Percentiles rank a stretch among this genome's conserved stretches.
Evolutionary conservation across 2,113 vertebrate species (phyloP).

Genomic region (Morphnarchus princeps): DNA sequence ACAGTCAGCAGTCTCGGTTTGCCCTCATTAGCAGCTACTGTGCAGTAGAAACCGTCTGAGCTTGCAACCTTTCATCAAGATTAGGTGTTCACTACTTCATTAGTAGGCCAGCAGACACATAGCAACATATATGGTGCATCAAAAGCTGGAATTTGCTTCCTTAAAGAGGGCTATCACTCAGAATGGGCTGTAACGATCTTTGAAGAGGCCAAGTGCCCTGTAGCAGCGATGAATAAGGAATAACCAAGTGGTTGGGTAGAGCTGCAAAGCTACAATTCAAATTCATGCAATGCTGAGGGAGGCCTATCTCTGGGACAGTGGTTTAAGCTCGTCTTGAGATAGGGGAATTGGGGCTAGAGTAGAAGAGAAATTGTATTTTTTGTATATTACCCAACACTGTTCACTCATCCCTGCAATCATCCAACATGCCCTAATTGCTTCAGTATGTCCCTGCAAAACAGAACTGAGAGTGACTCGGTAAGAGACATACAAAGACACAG

Average conservation of each 20-base stretch:
- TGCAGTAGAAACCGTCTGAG: not conserved
- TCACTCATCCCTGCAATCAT: not conserved
- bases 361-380: not conserved
- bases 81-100: not conserved
- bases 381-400: not conserved
- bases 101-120: not conserved
- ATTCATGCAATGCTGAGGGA: not conserved
- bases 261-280: not conserved
- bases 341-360: not conserved
- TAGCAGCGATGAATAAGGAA: not conserved
- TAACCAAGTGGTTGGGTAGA: not conserved
- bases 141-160: not conserved
- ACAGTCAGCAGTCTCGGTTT: not conserved
- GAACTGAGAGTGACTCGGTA: constrained; percentile 20
- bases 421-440: constrained; percentile 33
- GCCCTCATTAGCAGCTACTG: not conserved
- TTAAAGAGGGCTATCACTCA: not conserved
- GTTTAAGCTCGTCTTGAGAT: not conserved
- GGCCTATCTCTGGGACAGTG: not conserved
- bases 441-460: constrained; percentile 51
- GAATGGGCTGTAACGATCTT: not conserved
- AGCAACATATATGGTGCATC: not conserved
- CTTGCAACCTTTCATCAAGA: not conserved
- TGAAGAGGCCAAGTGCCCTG: not conserved
- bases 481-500: constrained; percentile 51